A percentile compares a stretch with the other conserved stretches of the same genome.
phyloP scores from a whole-genome alignment of 2,113 vertebrate species.

The Eublepharis macularius region DNA sequence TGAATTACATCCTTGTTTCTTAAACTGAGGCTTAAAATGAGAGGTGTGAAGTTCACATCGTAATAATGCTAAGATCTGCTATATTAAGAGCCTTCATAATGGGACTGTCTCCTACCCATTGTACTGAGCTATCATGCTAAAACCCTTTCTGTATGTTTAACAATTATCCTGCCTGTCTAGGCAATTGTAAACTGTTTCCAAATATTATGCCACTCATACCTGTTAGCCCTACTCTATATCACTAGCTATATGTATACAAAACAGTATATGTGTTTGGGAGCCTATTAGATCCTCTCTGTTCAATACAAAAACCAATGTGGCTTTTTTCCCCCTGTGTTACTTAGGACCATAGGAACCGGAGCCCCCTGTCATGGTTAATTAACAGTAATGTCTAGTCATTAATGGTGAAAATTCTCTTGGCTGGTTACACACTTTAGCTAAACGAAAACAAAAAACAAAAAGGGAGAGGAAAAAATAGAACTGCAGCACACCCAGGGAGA shows the following conservation, averaged over 20 bases:
- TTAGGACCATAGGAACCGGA: constrained; percentile 15
- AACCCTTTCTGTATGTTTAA: constrained; percentile 26
- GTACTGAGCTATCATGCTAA: constrained; percentile 50
- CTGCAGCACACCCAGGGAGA: constrained; percentile 65
- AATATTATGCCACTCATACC: constrained; percentile 27
- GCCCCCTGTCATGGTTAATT: constrained; percentile 54
- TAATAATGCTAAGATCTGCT: constrained; percentile 43
- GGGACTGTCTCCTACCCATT: constrained; percentile 64
- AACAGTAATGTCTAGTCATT: constrained; percentile 59
- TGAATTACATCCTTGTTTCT: not conserved
- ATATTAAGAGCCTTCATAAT: constrained; percentile 47
- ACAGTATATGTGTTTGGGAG: constrained; percentile 15
- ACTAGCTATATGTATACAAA: not conserved
- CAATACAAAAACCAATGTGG: constrained; percentile 41
- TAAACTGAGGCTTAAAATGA: constrained; percentile 43
- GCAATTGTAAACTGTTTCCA: not conserved
- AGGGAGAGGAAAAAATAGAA: constrained; percentile 23
- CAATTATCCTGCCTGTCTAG: constrained; percentile 35
- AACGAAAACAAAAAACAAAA: constrained; percentile 28
- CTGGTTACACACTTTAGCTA: constrained; percentile 53
- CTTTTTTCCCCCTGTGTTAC: constrained; percentile 18
- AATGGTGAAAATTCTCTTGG: constrained; percentile 53
- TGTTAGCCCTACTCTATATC: constrained; percentile 20
- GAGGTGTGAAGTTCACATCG: constrained; percentile 56
- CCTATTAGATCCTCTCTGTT: constrained; percentile 52